phyloP scores from a whole-genome alignment of 2,113 vertebrate species.

The Lophochroa leadbeateri region DNA sequence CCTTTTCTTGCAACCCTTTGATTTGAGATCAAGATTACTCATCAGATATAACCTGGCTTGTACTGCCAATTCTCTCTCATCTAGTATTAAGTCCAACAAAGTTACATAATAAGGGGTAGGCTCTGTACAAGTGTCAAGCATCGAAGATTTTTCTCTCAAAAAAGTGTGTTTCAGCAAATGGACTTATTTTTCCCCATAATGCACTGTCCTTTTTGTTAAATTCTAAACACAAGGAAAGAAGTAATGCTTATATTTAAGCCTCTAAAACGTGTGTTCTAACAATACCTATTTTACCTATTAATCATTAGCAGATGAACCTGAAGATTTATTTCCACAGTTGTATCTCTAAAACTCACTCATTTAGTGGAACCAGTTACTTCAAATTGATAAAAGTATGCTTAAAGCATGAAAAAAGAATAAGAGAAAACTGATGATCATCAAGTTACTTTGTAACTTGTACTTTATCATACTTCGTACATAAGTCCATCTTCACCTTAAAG shows the following conservation, averaged over 20 bases:
- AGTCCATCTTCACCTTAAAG: not conserved
- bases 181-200: not conserved
- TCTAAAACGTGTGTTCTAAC: not conserved
- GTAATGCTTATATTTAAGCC: not conserved
- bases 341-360: not conserved
- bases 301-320: not conserved
- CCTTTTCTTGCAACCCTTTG: not conserved
- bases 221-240: not conserved
- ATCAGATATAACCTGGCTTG: slow-evolving; percentile 59
- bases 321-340: not conserved
- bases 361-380: not conserved
- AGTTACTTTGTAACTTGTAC: not conserved
- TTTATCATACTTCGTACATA: not conserved
- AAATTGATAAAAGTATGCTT: not conserved
- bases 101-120: not conserved
- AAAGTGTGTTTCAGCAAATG: not conserved
- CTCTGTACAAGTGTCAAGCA: not conserved
- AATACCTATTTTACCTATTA: not conserved
- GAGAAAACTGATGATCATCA: not conserved
- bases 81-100: slow-evolving; percentile 68
- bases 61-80: slow-evolving; percentile 51
- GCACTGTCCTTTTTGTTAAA: not conserved
- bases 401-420: not conserved
- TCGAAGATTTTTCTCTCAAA: not conserved
- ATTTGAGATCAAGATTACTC: slow-evolving; percentile 64